Evolutionary conservation across 2,797 vertebrate genomes (phyloP).

Genomic region (Neopelma chrysocephalum): DNA sequence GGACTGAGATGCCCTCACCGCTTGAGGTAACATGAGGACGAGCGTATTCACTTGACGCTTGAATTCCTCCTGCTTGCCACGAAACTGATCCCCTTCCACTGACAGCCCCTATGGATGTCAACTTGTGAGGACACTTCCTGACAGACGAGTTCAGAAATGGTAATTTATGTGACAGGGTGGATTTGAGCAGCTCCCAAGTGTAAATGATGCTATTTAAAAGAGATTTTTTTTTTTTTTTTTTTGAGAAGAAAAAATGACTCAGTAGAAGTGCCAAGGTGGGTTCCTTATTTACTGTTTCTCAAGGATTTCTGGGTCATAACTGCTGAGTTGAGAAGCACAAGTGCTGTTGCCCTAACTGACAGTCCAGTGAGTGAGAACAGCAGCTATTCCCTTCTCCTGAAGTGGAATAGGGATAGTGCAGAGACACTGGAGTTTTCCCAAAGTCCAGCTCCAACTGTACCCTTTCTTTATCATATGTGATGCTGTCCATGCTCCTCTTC

Average conservation of each 20-base stretch:
- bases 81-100: constrained; percentile 9
- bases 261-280: background rate
- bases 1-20: background rate
- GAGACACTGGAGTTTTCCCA: background rate
- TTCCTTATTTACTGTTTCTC: background rate
- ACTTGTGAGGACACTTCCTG: background rate
- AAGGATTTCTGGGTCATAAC: background rate
- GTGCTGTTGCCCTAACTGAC: background rate
- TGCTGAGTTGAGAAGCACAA: background rate
- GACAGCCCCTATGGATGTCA: constrained; percentile 6
- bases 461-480: background rate
- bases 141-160: background rate
- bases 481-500: background rate
- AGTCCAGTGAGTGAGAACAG: background rate
- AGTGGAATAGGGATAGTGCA: background rate
- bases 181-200: constrained; percentile 17
- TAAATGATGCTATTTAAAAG: constrained; percentile 39
- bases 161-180: constrained; percentile 40
- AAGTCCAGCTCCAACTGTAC: background rate
- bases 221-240: background rate
- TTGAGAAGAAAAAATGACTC: background rate
- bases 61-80: constrained; percentile 15
- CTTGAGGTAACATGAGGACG: background rate
- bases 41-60: background rate
- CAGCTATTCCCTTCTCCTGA: background rate